A percentile compares a stretch with the other conserved stretches of the same genome.
These are phyloP conservation scores for Pteronotus mesoamericanus DNA, from an alignment of 2,797 vertebrate genomes.

Conservation along the genomic window DNA sequence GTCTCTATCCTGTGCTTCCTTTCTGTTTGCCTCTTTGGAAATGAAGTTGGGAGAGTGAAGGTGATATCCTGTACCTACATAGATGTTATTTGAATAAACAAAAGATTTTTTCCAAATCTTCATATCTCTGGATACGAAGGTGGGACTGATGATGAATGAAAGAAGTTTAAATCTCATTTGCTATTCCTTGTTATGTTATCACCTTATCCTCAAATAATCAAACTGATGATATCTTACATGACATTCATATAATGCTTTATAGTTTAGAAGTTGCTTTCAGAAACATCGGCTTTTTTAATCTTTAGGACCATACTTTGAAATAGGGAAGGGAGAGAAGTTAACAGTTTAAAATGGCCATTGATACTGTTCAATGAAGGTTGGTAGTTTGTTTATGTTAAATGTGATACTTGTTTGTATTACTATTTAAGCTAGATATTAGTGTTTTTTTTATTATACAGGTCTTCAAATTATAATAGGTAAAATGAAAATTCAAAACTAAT, in stretches of 20 bases:
- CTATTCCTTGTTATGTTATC: neutral
- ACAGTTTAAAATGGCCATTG: neutral
- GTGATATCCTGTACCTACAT: neutral
- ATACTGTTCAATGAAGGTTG: neutral
- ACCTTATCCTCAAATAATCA: neutral
- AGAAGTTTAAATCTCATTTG: neutral
- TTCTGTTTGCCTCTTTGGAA: neutral
- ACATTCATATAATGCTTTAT: neutral
- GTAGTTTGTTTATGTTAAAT: neutral
- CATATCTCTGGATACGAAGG: neutral
- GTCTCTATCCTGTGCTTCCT: neutral
- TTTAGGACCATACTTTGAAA: neutral
- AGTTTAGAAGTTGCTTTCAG: neutral
- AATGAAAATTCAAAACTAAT: conserved; percentile 23
- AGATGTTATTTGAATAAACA: neutral
- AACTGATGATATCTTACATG: neutral
- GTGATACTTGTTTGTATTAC: neutral
- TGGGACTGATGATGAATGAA: neutral
- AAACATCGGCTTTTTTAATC: neutral
- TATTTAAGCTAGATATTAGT: neutral
- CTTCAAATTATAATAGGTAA: neutral
- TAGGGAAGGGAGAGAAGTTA: neutral
- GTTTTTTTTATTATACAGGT: neutral
- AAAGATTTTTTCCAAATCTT: neutral
- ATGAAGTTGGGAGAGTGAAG: neutral